Base-by-base conservation (phyloP, 1,140 invertebrate species). In the Drosophila asahinai region DNA sequence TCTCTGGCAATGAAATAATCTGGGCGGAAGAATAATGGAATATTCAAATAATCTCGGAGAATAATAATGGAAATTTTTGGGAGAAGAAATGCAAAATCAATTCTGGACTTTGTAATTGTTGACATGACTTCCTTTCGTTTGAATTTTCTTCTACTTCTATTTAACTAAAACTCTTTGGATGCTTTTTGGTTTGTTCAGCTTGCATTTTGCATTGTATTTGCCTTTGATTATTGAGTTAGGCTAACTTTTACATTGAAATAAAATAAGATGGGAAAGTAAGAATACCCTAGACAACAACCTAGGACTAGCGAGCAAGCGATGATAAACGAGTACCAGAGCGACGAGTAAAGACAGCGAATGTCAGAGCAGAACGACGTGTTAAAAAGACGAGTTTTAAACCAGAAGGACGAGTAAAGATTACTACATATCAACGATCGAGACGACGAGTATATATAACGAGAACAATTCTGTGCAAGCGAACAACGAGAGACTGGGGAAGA, bases 31-130 rank as follows among this genome's bases (percentile, higher is more conserved):
- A 36, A 36, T 36, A 55, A 55, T 55, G 33, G 19, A 54, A 38
- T 40, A 27, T 40, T 17, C 12, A 9, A 27, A 27, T 38, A n/a
- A 63, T 40, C 36, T 14, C 17, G 52, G 4, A 5, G 33, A 22
- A 38, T 36, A 36, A 36, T 36, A 55, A 55, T 55, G 33, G 19
- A 54, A 38, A 51, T 51, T 30, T 52, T 30, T 52, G 9, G n/a
- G 30, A 17, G 4, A 30, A 30, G 49, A 52, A 38, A 55, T 55
- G 38, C 15, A 15, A 38, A 55, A 55, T 38, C 54, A 9, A 55
- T 55, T 55, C 12, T 14, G 1, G n/a, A 19, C 30, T 38, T 38
- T 7, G 14, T 38, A 38, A 55, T 55, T 22, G 33, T 36, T 11
- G 33, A 36, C 8, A 11, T 11, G 33, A 36, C 33, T 36, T 36